Base-by-base conservation (phyloP, 2,113 vertebrate genomes). In the Bubo scandiacus region DNA sequence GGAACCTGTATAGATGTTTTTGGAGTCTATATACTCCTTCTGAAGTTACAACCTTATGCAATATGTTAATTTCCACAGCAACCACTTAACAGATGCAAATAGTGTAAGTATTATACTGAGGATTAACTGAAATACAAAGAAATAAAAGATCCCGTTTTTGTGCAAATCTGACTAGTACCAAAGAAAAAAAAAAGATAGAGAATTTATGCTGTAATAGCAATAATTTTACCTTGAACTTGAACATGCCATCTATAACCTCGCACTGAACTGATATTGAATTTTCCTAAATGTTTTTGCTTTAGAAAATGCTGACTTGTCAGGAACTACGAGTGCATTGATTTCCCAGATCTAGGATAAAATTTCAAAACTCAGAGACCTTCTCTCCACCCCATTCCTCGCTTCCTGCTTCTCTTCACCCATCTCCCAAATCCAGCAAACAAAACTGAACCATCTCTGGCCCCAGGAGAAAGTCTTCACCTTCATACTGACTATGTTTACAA, bases 261-360 rank as follows among this genome's bases (percentile, higher is more conserved):
- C 10, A 42, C 32, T 42, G 38, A 82, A 43, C 27, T 9, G 26
- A 15, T 45, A 58, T 0, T 68, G 43, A 42, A 67, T 75, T 88
- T 85, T 82, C 74, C 42, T 63, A n/a, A 88, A 59, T 42, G 47
- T 3, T 95, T 71, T 86, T 88, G 66, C 49, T 77, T 68, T 23
- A 91, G 65, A 70, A 95, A 95, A 86, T 22, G 55, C 40, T 86
- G 51, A 86, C 27, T 86, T 86, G 16, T 34, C 63, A 77, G 57
- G 30, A 65, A 20, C 14, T 66, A 1, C 10, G 12, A 61, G 4
- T 15, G 14, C 40, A n/a, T 9, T 51, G 27, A 61, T 88, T 83
- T 95, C 12, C 18, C 36, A 91, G 45, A 68, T 51, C 26, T 34
- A 57, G 6, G 16, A 40, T 43, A 66, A 83, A 57, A 40, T 51